These are phyloP conservation scores for Drosophila meridiana DNA, from an alignment of 2,888 invertebrate genomes.

Conservation along the genomic window DNA sequence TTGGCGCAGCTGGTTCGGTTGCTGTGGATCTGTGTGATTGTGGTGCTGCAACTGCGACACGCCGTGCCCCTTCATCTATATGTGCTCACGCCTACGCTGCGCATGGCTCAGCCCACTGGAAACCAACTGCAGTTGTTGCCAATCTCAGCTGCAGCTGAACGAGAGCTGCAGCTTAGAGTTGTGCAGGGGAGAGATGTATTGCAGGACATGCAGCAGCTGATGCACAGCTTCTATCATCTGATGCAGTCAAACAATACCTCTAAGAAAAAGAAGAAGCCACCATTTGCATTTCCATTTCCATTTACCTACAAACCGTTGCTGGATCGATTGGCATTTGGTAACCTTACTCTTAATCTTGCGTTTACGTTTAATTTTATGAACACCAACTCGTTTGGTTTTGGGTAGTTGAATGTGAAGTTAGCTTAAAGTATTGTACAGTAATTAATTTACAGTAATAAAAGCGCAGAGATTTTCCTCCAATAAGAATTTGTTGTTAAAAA, in stretches of 20 bases:
- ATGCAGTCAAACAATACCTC: conserved; percentile 25
- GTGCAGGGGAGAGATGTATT: conserved; percentile 30
- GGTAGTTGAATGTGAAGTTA: background rate
- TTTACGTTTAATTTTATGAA: conserved; percentile 59
- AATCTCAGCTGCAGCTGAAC: background rate
- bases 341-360: conserved; percentile 59
- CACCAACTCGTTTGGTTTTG: conserved; percentile 40
- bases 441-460: background rate
- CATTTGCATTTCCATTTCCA: conserved; percentile 28
- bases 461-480: background rate
- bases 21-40: conserved; percentile 9
- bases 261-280: conserved; percentile 49
- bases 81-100: conserved; percentile 11
- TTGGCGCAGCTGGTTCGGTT: conserved; percentile 11
- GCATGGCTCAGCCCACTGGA: background rate
- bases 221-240: conserved; percentile 30
- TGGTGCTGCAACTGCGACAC: conserved; percentile 5
- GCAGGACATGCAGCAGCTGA: conserved; percentile 27
- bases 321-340: conserved; percentile 60
- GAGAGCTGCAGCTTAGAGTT: background rate
- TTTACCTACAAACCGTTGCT: conserved; percentile 30
- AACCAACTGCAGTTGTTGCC: background rate
- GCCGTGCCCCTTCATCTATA: conserved; percentile 36
- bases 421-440: background rate
- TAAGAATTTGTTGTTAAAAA: background rate